These are phyloP conservation scores for Eretmocerus hayati DNA, from an alignment of 2,888 invertebrate genomes.

Conservation along the genomic window DNA sequence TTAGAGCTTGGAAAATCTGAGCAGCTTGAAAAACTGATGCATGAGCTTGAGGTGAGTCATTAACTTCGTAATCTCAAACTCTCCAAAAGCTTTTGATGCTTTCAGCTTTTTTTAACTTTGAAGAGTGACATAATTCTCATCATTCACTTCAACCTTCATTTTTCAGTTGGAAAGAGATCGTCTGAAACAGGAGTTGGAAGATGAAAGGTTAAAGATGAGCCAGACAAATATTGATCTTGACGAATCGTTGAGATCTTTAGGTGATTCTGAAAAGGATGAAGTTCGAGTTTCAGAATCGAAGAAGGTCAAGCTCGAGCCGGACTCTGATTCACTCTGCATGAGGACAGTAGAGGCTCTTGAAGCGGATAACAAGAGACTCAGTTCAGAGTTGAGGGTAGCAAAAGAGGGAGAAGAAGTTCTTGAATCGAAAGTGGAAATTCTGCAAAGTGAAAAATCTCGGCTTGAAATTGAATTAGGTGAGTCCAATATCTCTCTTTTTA, in stretches of 20 bases:
- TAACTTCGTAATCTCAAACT: too few species aligned
- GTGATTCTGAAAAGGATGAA: constrained; percentile 31
- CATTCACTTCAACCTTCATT: too few species aligned
- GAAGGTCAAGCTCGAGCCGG: constrained; percentile 39
- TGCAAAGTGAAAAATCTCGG: constrained; percentile 50
- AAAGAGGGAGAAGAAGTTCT: constrained; percentile 31
- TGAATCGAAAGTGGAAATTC: constrained; percentile 44
- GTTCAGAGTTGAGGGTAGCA: constrained; percentile 31
- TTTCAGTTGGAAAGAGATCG: constrained; percentile 25
- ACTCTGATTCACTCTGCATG: constrained; percentile 24
- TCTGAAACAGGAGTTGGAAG: constrained; percentile 30
- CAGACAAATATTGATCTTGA: constrained; percentile 29
- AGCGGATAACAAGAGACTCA: constrained; percentile 38
- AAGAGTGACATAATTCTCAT: too few species aligned
- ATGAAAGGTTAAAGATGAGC: constrained; percentile 32
- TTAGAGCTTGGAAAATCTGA: constrained; percentile 27
- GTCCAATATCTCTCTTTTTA: background rate
- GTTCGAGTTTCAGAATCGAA: constrained; percentile 42
- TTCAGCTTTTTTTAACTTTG: too few species aligned
- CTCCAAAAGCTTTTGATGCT: too few species aligned
- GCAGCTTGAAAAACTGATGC: constrained; percentile 29
- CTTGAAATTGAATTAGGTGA: constrained; percentile 41
- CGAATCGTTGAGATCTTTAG: constrained; percentile 20
- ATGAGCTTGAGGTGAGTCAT: constrained; percentile 25
- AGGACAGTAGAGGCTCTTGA: constrained; percentile 37